Evolutionary conservation across 2,113 vertebrate species (phyloP).

Genomic region (Entelurus aequoreus): DNA sequence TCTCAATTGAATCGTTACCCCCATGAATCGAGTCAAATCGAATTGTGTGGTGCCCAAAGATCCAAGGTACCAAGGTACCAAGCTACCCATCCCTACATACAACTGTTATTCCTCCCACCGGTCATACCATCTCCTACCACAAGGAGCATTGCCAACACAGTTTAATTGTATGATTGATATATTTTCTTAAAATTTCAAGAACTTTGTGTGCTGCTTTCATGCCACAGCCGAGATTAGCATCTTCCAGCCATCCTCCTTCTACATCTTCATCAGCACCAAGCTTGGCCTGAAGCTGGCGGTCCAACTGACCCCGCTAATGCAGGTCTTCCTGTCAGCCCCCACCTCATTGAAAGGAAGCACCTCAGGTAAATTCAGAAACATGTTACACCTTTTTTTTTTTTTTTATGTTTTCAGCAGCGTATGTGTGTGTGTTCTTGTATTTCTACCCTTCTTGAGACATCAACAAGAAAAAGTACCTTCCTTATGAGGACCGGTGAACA

Average conservation of each 20-base stretch:
- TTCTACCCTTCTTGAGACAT: too few relatives aligned
- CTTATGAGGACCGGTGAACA: too few relatives aligned
- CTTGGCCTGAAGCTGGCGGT: conserved; percentile 76
- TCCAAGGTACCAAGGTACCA: too few relatives aligned
- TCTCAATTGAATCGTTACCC: too few relatives aligned
- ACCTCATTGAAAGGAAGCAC: conserved; percentile 67
- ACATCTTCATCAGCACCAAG: conserved; percentile 68
- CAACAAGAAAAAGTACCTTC: too few relatives aligned
- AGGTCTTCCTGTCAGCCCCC: conserved; percentile 74
- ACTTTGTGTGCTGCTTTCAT: not conserved
- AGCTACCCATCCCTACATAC: too few relatives aligned
- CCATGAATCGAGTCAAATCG: too few relatives aligned
- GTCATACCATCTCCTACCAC: not conserved
- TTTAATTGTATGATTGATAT: too few relatives aligned
- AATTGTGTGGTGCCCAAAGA: too few relatives aligned
- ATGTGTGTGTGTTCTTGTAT: too few relatives aligned
- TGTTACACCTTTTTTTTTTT: not conserved
- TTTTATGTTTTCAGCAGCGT: not conserved
- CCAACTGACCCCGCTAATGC: conserved; percentile 84
- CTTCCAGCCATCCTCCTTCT: conserved; percentile 84
- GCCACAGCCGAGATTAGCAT: conserved; percentile 74
- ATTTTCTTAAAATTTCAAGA: not conserved
- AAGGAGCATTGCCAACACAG: not conserved
- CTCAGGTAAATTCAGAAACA: conserved; percentile 69
- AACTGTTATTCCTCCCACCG: not conserved